Conservation (phyloP, 1,140 invertebrate species). For the Dinothrombium tinctorium region DNA sequence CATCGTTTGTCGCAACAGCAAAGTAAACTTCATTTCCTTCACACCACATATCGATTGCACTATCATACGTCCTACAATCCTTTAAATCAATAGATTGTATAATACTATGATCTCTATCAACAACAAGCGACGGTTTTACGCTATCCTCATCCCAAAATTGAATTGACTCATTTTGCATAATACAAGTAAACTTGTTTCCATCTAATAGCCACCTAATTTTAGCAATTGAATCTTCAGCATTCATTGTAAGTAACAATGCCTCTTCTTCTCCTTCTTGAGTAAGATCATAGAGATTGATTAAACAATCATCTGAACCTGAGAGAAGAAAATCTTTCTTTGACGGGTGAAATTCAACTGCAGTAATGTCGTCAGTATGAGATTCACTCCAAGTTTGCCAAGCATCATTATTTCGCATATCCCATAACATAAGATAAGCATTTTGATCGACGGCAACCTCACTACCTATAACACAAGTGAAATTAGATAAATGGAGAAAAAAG, state of each 20-base stretch:
- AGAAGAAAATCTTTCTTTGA: not conserved
- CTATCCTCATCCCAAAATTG: not conserved
- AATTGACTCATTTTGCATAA: not conserved
- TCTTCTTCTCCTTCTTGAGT: not conserved
- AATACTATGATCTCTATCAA: no score
- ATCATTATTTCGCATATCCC: not conserved
- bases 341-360: not conserved
- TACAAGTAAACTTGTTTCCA: not conserved
- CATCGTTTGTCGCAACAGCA: no score
- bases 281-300: not conserved
- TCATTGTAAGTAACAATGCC: not conserved
- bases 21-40: no score
- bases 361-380: not conserved
- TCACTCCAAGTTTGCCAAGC: not conserved
- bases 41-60: no score
- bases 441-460: not conserved
- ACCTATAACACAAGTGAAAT: no score
- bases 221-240: not conserved
- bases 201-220: not conserved
- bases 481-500: no score
- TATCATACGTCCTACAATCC: no score
- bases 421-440: not conserved
- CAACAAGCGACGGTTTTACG: no score
- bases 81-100: no score
- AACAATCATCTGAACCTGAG: not conserved